Evolutionary conservation across 53 echinoderm and acorn worm species (phyloP).

Genomic region (Holothuria scabra): DNA sequence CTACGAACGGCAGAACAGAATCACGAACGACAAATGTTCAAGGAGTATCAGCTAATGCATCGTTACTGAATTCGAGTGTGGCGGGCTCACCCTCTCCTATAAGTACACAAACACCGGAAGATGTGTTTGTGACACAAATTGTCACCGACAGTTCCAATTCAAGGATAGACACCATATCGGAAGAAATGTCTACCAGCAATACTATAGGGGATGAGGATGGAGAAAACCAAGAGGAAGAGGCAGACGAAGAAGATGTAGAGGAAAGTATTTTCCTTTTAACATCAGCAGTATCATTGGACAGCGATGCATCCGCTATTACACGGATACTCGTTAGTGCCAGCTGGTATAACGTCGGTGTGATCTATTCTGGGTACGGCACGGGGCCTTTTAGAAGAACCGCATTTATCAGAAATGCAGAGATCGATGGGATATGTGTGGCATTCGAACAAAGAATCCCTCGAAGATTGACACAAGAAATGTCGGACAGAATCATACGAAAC

Average conservation of each 20-base stretch:
- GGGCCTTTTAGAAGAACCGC: conserved; percentile 15
- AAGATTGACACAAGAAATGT: conserved; percentile 19
- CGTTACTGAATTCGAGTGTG: neutral
- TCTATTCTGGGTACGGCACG: conserved; percentile 20
- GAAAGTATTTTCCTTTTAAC: neutral
- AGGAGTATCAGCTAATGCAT: too few species aligned
- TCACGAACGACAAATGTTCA: too few species aligned
- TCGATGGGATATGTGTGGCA: neutral
- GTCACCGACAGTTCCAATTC: neutral
- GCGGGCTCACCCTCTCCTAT: too few species aligned
- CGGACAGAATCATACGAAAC: neutral
- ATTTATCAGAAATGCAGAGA: neutral
- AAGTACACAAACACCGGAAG: too few species aligned
- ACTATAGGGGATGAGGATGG: neutral
- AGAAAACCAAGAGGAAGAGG: neutral
- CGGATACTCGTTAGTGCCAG: neutral
- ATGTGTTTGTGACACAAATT: neutral
- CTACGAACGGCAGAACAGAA: too few species aligned
- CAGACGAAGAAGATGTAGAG: neutral
- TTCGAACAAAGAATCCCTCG: neutral
- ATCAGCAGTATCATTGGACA: neutral
- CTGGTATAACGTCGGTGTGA: conserved; percentile 28
- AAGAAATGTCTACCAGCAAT: neutral
- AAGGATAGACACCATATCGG: too few species aligned
- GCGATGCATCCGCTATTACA: conserved; percentile 5